These are phyloP conservation scores for Chlamydotis undulata DNA, from an alignment of 2,113 vertebrate species.

Conservation along the genomic window DNA sequence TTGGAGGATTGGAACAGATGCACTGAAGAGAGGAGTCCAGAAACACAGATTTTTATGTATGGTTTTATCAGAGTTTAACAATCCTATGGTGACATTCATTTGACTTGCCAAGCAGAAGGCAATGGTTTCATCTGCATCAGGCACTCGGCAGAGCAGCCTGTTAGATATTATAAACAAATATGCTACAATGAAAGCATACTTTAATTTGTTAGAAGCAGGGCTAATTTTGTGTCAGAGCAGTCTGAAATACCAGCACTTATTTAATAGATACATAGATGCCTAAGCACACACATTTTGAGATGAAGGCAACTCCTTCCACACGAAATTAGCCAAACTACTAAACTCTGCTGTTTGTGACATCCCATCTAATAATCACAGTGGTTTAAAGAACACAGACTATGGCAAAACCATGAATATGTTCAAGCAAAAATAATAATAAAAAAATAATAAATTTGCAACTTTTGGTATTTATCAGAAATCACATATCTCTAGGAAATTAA, in stretches of 20 bases:
- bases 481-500: background rate
- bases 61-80: slow-evolving; percentile 26
- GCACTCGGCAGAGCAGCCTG: slow-evolving; percentile 31
- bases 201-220: slow-evolving; percentile 17
- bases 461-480: background rate
- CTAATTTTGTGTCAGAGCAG: background rate
- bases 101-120: slow-evolving; percentile 52
- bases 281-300: background rate
- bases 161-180: slow-evolving; percentile 58
- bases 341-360: background rate
- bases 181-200: slow-evolving; percentile 33
- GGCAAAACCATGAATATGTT: background rate
- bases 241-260: background rate
- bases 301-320: background rate
- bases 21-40: background rate
- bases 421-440: background rate
- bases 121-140: slow-evolving; percentile 22
- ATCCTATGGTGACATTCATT: background rate
- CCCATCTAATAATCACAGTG: background rate
- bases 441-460: background rate
- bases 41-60: slow-evolving; percentile 35
- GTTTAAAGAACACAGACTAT: background rate
- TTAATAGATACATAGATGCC: background rate
- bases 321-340: accelerated
- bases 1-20: slow-evolving; percentile 27